Conservation (phyloP, 2,888 invertebrate genomes). For the Shargacucullia verbasci region DNA sequence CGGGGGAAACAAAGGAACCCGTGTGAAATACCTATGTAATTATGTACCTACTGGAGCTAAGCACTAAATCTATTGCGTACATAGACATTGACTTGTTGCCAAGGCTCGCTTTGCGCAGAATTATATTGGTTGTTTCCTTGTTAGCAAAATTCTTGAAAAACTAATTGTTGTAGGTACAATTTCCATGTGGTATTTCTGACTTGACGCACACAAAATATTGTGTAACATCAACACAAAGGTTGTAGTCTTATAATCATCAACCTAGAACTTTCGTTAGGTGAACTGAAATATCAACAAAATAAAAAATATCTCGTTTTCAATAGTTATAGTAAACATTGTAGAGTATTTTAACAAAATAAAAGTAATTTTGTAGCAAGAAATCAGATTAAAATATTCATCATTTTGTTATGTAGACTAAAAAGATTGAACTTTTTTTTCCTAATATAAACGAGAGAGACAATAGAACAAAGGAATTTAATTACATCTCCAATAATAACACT, state of each 20-base stretch:
- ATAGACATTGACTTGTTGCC: slow-evolving; percentile 35
- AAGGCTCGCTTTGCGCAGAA: slow-evolving; percentile 22
- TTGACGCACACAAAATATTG: too few species aligned
- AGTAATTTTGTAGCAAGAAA: slow-evolving; percentile 36
- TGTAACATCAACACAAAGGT: too few species aligned
- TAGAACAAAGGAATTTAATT: slow-evolving; percentile 52
- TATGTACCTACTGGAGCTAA: slow-evolving; percentile 42
- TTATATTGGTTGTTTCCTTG: slow-evolving; percentile 13
- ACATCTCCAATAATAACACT: slow-evolving; percentile 46
- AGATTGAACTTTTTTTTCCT: slow-evolving; percentile 32
- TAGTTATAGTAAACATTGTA: too few species aligned
- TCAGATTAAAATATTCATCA: slow-evolving; percentile 48
- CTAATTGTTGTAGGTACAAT: too few species aligned
- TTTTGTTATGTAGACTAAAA: slow-evolving; percentile 34
- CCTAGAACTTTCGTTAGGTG: too few species aligned
- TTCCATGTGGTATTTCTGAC: too few species aligned
- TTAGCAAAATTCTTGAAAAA: background rate
- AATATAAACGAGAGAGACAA: slow-evolving; percentile 28
- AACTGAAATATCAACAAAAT: too few species aligned
- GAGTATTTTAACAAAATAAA: slow-evolving; percentile 13
- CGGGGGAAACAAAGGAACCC: slow-evolving; percentile 64
- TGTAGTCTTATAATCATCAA: too few species aligned
- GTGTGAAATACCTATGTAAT: slow-evolving; percentile 59
- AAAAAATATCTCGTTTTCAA: too few species aligned
- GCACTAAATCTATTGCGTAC: slow-evolving; percentile 31